Percentiles rank a stretch among this genome's conserved stretches.
These are phyloP conservation scores for Nothocercus nigrocapillus DNA, from an alignment of 2,113 vertebrate genomes.

Conservation along the genomic window DNA sequence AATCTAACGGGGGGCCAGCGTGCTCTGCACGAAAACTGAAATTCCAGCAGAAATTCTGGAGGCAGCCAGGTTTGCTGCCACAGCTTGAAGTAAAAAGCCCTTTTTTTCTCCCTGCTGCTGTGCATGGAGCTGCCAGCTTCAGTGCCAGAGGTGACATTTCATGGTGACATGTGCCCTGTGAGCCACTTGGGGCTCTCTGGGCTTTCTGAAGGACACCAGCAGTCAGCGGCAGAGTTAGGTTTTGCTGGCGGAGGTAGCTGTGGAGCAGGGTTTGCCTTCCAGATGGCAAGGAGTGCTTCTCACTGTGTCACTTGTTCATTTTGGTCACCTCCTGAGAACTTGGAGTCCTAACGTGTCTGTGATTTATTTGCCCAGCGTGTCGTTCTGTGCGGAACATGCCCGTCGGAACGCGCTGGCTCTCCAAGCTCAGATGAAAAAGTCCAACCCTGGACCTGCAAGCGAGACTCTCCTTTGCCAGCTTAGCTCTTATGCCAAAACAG, in stretches of 20 bases:
- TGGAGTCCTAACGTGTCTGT: rapidly evolving
- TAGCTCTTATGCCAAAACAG: slow-evolving; percentile 86
- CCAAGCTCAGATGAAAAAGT: slow-evolving; percentile 91
- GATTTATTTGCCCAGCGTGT: slow-evolving; percentile 71
- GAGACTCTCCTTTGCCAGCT: slow-evolving; percentile 92
- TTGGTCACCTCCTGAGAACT: not conserved
- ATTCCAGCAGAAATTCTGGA: not conserved
- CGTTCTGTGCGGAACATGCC: slow-evolving; percentile 92
- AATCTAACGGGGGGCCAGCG: rapidly evolving
- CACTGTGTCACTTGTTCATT: rapidly evolving
- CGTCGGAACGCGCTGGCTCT: slow-evolving; percentile 89
- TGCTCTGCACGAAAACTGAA: not conserved
- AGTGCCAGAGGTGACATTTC: not conserved
- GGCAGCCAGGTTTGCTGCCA: not conserved
- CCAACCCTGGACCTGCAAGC: slow-evolving; percentile 79
- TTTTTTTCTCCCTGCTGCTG: not conserved
- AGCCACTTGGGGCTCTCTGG: not conserved
- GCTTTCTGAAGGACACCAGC: not conserved
- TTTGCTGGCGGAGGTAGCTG: not conserved
- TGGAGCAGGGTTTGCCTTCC: too few relatives aligned
- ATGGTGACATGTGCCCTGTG: not conserved
- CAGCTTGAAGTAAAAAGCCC: not conserved
- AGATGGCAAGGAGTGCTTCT: not conserved
- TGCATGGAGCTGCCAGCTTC: not conserved
- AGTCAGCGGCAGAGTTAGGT: not conserved